Conservation (phyloP, 1,140 invertebrate species). For the Bombus breviceps region DNA sequence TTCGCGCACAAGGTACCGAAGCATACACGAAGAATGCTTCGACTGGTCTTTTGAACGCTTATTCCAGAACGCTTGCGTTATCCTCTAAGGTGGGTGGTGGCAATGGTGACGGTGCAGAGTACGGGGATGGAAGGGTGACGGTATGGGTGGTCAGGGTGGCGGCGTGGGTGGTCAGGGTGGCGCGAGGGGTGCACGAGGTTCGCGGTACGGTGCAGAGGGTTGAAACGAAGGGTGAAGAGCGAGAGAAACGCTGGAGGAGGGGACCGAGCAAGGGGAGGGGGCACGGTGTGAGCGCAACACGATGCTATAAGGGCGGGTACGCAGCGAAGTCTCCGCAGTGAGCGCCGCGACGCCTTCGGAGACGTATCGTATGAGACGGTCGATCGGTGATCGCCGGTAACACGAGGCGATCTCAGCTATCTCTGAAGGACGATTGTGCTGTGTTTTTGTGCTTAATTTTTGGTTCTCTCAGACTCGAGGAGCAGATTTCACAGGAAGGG, state of each 20-base stretch:
- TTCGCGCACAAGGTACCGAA: slow-evolving; percentile 33
- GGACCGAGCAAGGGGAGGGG: slow-evolving; percentile 45
- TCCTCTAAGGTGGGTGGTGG: slow-evolving; percentile 55
- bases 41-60: slow-evolving; percentile 57
- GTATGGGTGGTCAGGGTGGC: slow-evolving; percentile 19
- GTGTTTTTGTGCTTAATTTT: slow-evolving; percentile 44
- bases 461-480: background rate
- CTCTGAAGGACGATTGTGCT: slow-evolving; percentile 22
- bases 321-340: slow-evolving; percentile 80
- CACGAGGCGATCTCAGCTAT: slow-evolving; percentile 57
- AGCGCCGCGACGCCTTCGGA: slow-evolving; percentile 78
- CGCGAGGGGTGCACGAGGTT: slow-evolving; percentile 40
- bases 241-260: slow-evolving; percentile 49
- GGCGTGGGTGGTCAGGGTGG: slow-evolving; percentile 1
- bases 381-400: slow-evolving; percentile 47
- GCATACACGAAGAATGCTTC: slow-evolving; percentile 61
- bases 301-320: slow-evolving; percentile 82
- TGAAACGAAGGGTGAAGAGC: slow-evolving; percentile 29
- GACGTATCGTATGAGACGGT: slow-evolving; percentile 49
- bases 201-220: slow-evolving; percentile 44
- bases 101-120: background rate
- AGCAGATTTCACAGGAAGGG: background rate
- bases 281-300: slow-evolving; percentile 71
- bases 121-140: background rate
- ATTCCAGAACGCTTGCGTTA: slow-evolving; percentile 59